Evolutionary conservation across 2,797 vertebrate species (phyloP), one percentile per base, ranked within the genome.

Genomic region (Sibirionetta formosa): DNA sequence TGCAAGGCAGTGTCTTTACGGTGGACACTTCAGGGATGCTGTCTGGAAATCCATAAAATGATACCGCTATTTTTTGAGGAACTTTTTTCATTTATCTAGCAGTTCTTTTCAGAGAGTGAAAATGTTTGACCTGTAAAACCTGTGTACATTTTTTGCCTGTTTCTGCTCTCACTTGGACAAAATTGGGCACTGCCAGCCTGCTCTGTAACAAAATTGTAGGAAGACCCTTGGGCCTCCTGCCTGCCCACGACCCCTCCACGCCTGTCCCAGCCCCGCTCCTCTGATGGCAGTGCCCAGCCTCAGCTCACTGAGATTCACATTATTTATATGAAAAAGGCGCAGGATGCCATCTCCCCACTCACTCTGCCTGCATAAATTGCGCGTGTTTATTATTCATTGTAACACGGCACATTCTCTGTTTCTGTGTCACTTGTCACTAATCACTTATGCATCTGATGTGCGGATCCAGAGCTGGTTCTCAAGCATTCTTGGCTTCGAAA

Each of bases 351-450:
- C 79, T 93, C 70, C 80, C 89, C 38, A 35, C 92, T 96, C 40
- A 35, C 88, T 95, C 94, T 94, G 94, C 91, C 96, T 94, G 94
- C 91, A 68, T 94, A 97, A 95, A 93, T 97, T 89, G 82, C 73
- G 75, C 70, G 68, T 97, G 97, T 97, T 97, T 97, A 97, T 97
- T 97, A 97, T 96, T 97, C 93, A 69, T 97, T 94, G 96, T 91
- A 94, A 94, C 95, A 96, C 92, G 88, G 97, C 97, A 92, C 96
- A 94, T 95, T 97, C 97, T 97, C 97, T 97, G 97, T 97, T 97
- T 97, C 97, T 95, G 86, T 98, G 97, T 98, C 97, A 98, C 97
- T 98, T 98, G 98, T 97, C 97, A 97, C 97, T 97, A 97, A 98
- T 97, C 97, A 97, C 97, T 97, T 97, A 96, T 93, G 96, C 97